Evolutionary conservation across 2,888 invertebrate species (phyloP).

Genomic region (Epirrhoe tristata): DNA sequence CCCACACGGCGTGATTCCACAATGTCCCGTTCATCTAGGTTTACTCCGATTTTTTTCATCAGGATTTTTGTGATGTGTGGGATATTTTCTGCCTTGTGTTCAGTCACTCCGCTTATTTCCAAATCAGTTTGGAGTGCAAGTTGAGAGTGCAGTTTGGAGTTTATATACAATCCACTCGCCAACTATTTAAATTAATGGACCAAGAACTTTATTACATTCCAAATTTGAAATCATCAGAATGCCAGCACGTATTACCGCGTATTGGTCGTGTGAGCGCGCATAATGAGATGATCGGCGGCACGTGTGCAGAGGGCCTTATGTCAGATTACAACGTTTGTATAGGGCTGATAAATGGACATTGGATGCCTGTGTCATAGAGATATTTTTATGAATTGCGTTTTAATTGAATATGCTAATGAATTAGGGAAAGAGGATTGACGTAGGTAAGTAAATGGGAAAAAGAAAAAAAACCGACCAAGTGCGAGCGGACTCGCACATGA

Average conservation of each 20-base stretch:
- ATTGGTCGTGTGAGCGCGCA: slow-evolving; percentile 67
- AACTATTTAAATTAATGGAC: slow-evolving; percentile 49
- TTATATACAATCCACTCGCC: slow-evolving; percentile 42
- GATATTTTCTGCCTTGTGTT: too few species aligned
- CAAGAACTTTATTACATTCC: slow-evolving; percentile 46
- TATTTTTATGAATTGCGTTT: slow-evolving; percentile 19
- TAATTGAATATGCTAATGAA: not conserved
- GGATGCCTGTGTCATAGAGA: slow-evolving; percentile 27
- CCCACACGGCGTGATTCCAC: too few species aligned
- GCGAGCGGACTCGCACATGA: too few species aligned
- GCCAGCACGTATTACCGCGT: slow-evolving; percentile 50
- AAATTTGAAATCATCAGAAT: slow-evolving; percentile 57
- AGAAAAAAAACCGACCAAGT: too few species aligned
- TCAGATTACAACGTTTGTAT: slow-evolving; percentile 54
- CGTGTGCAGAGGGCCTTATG: slow-evolving; percentile 61
- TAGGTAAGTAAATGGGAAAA: not conserved
- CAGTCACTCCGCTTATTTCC: too few species aligned
- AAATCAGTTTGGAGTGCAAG: too few species aligned
- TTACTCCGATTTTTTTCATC: too few species aligned
- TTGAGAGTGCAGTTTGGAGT: too few species aligned
- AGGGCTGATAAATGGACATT: slow-evolving; percentile 29
- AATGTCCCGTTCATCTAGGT: too few species aligned
- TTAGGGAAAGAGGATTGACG: not conserved
- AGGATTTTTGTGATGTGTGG: too few species aligned
- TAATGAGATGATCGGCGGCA: slow-evolving; percentile 60